Base-by-base conservation (phyloP, 2,888 invertebrate genomes). In the Maniola hyperantus region DNA sequence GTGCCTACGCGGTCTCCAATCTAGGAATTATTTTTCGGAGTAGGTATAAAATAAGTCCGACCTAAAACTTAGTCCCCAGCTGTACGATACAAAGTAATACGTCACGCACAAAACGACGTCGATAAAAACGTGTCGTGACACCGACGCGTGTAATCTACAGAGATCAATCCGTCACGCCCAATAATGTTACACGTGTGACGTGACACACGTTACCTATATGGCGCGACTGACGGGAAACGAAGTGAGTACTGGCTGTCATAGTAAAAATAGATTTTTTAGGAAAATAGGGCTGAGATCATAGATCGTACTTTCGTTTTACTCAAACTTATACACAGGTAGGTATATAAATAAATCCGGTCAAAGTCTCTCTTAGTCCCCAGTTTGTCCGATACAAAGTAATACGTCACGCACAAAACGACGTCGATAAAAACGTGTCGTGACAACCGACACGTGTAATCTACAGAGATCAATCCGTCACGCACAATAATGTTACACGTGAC, bases 81-180 rank as follows among this genome's bases (percentile, higher is more conserved):
- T 44, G 44, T 42, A 5, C 13, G 34, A 18, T 39, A 33, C n/a
- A 60, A 39, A 60, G 48, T 46, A 53, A 69, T 59, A 64, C 15
- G 53, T 65, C 48, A 62, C 58, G 42, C 34, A 44, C 44, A 42
- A 50, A 46, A 73, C 75, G 71, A 73, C 75, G 67, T 71, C 77
- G 77, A 80, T 79, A 82, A 81, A 82, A 81, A 75, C 72, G 70
- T 60, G 74, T 62, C 69, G 73, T 70, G 78, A 77, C 79, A 76
- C 74, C 76, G 78, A 79, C 77, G 77, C 76, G 64, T 36, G 75
- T 77, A 76, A 79, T 75, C 76, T 75, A 76, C 74, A 73, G 74
- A 76, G 61, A 65, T 69, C 67, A 62, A 65, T 60, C 53, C 39
- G 44, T 61, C 68, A 59, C 58, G 42, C 2, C 39, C 39, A 34